Base-by-base conservation (phyloP, 2,113 vertebrate genomes). In the Piprites chloris region DNA sequence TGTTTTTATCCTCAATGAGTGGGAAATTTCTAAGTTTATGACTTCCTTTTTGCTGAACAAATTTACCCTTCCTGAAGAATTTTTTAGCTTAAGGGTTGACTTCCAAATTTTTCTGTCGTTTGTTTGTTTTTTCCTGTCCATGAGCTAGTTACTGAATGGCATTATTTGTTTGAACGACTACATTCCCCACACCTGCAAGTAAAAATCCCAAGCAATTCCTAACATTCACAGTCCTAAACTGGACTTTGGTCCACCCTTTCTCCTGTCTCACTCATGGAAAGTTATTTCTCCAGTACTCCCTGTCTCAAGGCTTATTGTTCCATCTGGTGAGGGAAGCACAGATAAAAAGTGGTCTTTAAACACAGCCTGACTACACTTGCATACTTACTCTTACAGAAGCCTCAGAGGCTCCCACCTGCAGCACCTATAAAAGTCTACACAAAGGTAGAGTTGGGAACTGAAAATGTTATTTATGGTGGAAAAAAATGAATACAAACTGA, bases 1-100 rank as follows among this genome's bases (percentile, higher is more conserved):
- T 53, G 19, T 33, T 89, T 97, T 89, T 68, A 81, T 68, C 65
- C 27, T 37, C 5, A 1, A 12, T 32, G 21, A 65, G 50, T 0
- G 3, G 44, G 69, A 94, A 65, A 52, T 69, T 66, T 87, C 58
- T 55, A 81, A 67, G 37, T 75, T 85, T 66, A 73, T 69, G 1
- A 66, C 35, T 95, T 92, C 52, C 33, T 74, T 94, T 95, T 92
- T 72, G 44, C 47, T 67, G 85, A 78, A 74, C 52, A 88, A 80
- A 84, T 80, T 62, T 90, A 85, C 6, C 7, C 17, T 85, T 90
- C 47, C 19, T 21, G 44, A 50, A 61, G 6, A 81, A 19, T 52
- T 87, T 61, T 72, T 84, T 72, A 71, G 35, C 24, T 72, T 37
- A 91, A 65, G 35, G 6, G 23, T 9, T 61, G 9, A 84, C 62